Base-by-base conservation (phyloP, 2,888 invertebrate genomes). In the Tanypteryx hageni region DNA sequence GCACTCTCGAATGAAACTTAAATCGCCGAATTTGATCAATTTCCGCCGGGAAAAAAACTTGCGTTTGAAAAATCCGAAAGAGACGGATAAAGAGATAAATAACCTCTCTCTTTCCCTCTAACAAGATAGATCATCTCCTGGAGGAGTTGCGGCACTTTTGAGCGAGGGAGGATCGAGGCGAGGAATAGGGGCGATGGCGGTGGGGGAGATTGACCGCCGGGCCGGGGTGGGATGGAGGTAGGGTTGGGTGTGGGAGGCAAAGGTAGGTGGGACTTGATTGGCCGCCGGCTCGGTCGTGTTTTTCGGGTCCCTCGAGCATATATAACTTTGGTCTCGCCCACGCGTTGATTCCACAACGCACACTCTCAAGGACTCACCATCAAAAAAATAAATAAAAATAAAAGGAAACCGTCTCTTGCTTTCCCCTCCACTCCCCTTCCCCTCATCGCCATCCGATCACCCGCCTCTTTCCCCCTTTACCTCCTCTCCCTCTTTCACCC, bases 241-340 rank as follows among this genome's bases (percentile, higher is more conserved):
- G 85, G 22, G 22, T 27, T 61, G 31, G 58, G 86, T 18, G 58
- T 3, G 0, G 82, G 82, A 44, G 44, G 82, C 9, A 2, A 82
- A 83, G 18, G 83, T 56, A 18, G 86, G 86, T 16, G 61, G 89
- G 89, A 89, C 68, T 89, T 68, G 89, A 89, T 89, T 68, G 64
- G 31, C 89, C 89, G 44, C 9, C 44, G 89, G 86, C 31, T 27
- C 61, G n/a, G 89, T 64, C 89, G 61, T 89, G 89, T 89, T 68
- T 89, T 89, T 89, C 68, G 64, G 68, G 16, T 89, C 89, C 64
- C 89, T 68, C 31, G 44, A 56, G 64, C 89, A 44, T 64, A 64
- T 61, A 89, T 86, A 89, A 89, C 89, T 64, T 64, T 14, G 31
- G 86, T 61, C 89, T 89, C 64, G 44, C 89, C 89, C 89, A 89